Base-by-base conservation (phyloP, 2,888 invertebrate species). In the Prosapia bicincta region DNA sequence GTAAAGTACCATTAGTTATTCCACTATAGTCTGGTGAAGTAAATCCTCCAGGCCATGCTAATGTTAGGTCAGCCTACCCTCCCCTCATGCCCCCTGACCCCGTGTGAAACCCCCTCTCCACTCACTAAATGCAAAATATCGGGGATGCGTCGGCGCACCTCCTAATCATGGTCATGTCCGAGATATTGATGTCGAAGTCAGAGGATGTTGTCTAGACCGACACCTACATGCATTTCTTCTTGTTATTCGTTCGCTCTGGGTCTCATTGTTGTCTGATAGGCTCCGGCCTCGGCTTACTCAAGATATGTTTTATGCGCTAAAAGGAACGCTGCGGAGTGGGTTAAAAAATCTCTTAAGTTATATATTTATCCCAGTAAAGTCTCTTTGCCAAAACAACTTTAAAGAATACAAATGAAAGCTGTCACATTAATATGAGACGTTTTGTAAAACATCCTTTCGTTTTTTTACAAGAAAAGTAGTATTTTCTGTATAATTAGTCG, bases 1-100 rank as follows among this genome's bases (percentile, higher is more conserved):
- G 54, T 54, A 54, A 54, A 54, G 54, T 54, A 54, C 54, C 54
- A 54, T 54, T 54, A 54, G 54, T 54, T 54, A 54, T 54, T 54
- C 54, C 54, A 20, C 54, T 20, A 6, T 20, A 20, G 20, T 13
- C 5, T 54, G 54, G 54, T 54, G 54, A 54, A 20, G 54, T 54
- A 54, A 54, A 20, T 54, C 54, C 54, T 54, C 7, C 20, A 54
- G 54, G 54, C 54, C 54, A 54, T 54, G 54, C 54, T 54, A 54
- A 54, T 54, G 54, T 54, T 54, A 54, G 54, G 54, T 54, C 54
- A 54, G n/a, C 54, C 54, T 54, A 54, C 20, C 20, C 54, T 54
- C 20, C 54, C 38, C 13, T 15, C 13, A 7, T 20, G 6, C 13
- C 54, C 54, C 54, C 54, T 54, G 54, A 54, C 54, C 54, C 20